Evolutionary conservation across 1,140 invertebrate genomes (phyloP).

Genomic region (Trichonephila clavipes): DNA sequence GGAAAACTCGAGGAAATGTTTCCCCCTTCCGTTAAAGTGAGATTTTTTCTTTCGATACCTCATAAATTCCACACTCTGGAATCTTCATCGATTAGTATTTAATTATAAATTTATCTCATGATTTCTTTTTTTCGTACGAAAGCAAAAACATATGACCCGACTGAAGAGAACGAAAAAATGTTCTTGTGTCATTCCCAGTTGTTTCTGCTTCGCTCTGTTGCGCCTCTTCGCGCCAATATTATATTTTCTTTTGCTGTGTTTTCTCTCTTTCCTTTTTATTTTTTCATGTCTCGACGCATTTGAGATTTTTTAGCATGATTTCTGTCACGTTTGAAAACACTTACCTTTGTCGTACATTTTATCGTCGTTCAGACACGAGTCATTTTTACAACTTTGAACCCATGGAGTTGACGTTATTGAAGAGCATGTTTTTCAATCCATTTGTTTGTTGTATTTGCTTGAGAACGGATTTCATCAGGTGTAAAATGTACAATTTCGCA

Average conservation of each 20-base stretch:
- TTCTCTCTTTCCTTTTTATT: neutral
- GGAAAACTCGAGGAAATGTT: neutral
- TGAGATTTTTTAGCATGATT: neutral
- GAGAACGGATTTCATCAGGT: no score
- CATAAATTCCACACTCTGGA: neutral
- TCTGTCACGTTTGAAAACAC: conserved; percentile 4
- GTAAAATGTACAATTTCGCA: no score
- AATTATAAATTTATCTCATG: neutral
- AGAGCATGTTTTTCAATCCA: no score
- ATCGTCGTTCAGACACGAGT: neutral
- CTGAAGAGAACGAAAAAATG: neutral
- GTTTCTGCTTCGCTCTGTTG: neutral
- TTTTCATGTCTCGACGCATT: neutral
- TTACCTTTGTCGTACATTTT: conserved; percentile 7
- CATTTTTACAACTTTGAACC: no score
- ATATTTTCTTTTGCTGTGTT: neutral
- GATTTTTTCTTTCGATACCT: neutral
- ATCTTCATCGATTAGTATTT: neutral
- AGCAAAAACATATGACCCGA: neutral
- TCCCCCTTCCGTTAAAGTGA: neutral
- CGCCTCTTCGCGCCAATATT: neutral
- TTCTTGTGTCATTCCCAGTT: neutral
- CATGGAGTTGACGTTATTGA: neutral
- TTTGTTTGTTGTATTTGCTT: no score
- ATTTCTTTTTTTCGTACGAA: neutral